Conservation (phyloP, 2,113 vertebrate genomes). For the Physeter macrocephalus region DNA sequence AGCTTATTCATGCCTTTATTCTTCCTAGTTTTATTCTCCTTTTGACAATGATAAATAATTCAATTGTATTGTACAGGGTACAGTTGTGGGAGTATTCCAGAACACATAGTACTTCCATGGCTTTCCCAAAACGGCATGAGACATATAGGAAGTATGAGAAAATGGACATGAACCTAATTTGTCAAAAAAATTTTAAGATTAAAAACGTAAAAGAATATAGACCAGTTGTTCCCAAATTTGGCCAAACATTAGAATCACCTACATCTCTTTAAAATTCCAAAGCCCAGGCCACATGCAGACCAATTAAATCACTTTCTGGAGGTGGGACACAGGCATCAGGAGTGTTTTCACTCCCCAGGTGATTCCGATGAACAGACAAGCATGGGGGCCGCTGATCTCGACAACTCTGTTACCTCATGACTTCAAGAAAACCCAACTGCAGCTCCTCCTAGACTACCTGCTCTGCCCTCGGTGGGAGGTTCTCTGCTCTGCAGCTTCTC, state of each 20-base stretch:
- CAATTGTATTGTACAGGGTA: neutral
- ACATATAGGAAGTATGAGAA: neutral
- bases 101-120: neutral
- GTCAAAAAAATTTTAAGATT: neutral
- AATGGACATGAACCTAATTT: neutral
- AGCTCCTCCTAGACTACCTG: neutral
- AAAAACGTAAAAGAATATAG: conserved; percentile 1
- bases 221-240: neutral
- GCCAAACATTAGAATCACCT: neutral
- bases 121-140: neutral
- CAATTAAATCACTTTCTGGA: conserved; percentile 5
- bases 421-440: neutral
- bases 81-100: neutral
- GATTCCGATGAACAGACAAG: neutral
- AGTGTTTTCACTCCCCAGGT: neutral
- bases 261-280: conserved; percentile 3
- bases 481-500: neutral
- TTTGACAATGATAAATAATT: neutral
- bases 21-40: neutral
- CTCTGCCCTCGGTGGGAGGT: neutral
- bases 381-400: neutral
- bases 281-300: neutral
- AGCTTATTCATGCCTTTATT: neutral
- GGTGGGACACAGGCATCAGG: neutral
- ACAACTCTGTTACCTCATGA: neutral